These are phyloP conservation scores for Ichneumoninae sp. DNA, from an alignment of 2,888 invertebrate species.

Conservation along the genomic window DNA sequence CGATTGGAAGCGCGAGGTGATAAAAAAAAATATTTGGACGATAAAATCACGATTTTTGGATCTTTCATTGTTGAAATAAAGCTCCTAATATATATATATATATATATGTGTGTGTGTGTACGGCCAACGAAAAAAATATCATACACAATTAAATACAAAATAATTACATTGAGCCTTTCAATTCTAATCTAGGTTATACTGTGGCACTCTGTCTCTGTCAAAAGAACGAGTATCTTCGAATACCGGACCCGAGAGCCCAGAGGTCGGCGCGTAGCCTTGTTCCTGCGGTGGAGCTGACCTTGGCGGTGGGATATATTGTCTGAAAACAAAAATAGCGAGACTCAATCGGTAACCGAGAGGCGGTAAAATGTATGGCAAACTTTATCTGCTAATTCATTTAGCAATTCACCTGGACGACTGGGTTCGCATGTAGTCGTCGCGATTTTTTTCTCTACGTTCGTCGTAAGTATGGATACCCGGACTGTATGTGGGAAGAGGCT, in stretches of 20 bases:
- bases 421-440: conserved; percentile 47
- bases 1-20: not conserved
- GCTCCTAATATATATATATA: conserved; percentile 3
- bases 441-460: conserved; percentile 49
- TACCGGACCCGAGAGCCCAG: not conserved
- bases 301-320: not conserved
- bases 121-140: conserved; percentile 8
- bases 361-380: not conserved
- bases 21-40: not conserved
- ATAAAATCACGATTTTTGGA: not conserved
- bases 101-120: not conserved
- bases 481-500: conserved; percentile 32
- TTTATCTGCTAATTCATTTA: not conserved
- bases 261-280: not conserved
- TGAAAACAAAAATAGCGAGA: not conserved
- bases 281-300: not conserved
- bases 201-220: conserved; percentile 54
- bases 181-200: conserved; percentile 47
- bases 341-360: not conserved
- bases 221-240: conserved; percentile 16
- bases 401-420: conserved; percentile 24
- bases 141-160: conserved; percentile 2
- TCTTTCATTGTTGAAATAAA: conserved; percentile 16
- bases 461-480: conserved; percentile 40
- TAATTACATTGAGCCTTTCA: conserved; percentile 5